Evolutionary conservation across 2,888 invertebrate genomes (phyloP).

Genomic region (Eupelmus urozonus): DNA sequence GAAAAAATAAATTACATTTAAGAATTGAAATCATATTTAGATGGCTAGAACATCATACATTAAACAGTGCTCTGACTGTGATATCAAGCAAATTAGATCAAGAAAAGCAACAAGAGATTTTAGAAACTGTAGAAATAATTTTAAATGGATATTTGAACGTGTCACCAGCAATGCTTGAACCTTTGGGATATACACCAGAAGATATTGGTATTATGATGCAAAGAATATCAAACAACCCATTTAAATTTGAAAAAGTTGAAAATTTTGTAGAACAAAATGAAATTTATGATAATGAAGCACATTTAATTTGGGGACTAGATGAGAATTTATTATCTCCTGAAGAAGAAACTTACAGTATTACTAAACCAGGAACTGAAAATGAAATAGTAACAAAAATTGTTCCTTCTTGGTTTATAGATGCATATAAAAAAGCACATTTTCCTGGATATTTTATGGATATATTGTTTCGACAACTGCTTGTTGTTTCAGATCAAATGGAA

Average conservation of each 20-base stretch:
- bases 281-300: background rate
- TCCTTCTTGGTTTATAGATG: slow-evolving; percentile 82
- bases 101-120: slow-evolving; percentile 79
- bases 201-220: slow-evolving; percentile 53
- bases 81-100: slow-evolving; percentile 82
- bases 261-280: slow-evolving; percentile 46
- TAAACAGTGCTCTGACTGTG: slow-evolving; percentile 84
- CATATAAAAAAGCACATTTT: slow-evolving; percentile 81
- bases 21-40: slow-evolving; percentile 84
- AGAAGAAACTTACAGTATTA: background rate
- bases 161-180: slow-evolving; percentile 81
- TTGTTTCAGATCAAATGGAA: slow-evolving; percentile 86
- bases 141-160: slow-evolving; percentile 82
- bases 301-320: slow-evolving; percentile 5
- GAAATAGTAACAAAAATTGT: slow-evolving; percentile 56
- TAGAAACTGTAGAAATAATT: slow-evolving; percentile 81
- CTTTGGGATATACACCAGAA: slow-evolving; percentile 77
- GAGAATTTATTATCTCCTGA: background rate
- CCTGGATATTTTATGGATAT: slow-evolving; percentile 85
- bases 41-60: slow-evolving; percentile 86
- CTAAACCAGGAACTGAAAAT: background rate
- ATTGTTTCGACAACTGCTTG: slow-evolving; percentile 81
- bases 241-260: slow-evolving; percentile 60
- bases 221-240: slow-evolving; percentile 56
- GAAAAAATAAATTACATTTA: background rate